Evolutionary conservation across 2,113 vertebrate genomes (phyloP).

Genomic region (Felis catus): DNA sequence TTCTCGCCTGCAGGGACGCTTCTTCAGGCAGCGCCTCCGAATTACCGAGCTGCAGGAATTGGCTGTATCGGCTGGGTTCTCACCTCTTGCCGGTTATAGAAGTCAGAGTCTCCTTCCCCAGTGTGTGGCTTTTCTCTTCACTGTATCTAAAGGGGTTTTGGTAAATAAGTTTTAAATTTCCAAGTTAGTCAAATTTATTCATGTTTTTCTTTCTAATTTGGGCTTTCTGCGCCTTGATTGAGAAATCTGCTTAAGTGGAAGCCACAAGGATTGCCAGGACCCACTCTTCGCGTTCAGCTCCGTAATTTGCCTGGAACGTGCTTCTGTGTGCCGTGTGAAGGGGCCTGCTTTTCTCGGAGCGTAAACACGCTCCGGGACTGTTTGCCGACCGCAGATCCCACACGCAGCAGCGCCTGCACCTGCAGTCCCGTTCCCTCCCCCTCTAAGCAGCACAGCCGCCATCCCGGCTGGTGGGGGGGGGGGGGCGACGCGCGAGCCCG

Average conservation of each 20-base stretch:
- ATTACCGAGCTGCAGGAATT: background rate
- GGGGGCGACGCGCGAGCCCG: accelerated
- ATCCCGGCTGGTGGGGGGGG: accelerated
- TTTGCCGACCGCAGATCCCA: background rate
- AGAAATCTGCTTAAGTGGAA: background rate
- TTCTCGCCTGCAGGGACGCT: background rate
- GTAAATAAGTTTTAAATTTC: background rate
- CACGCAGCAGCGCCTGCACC: background rate
- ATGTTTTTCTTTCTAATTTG: background rate
- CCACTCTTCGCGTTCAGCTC: background rate
- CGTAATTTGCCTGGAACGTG: accelerated
- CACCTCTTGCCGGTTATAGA: background rate
- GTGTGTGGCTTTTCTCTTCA: background rate
- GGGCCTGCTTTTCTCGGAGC: background rate
- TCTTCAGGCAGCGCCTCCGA: accelerated
- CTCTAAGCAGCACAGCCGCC: background rate
- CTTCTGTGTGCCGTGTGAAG: background rate
- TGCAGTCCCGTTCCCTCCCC: background rate
- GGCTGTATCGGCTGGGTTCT: background rate
- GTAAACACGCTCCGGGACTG: too few relatives aligned
- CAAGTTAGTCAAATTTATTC: background rate
- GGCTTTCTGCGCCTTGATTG: background rate
- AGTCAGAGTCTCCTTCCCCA: background rate
- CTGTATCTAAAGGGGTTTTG: too few relatives aligned
- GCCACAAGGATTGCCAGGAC: accelerated